Percentiles rank a stretch among this genome's conserved stretches.
Evolutionary conservation across 2,797 vertebrate genomes (phyloP).

Genomic region (Bryconaethiops microstoma): DNA sequence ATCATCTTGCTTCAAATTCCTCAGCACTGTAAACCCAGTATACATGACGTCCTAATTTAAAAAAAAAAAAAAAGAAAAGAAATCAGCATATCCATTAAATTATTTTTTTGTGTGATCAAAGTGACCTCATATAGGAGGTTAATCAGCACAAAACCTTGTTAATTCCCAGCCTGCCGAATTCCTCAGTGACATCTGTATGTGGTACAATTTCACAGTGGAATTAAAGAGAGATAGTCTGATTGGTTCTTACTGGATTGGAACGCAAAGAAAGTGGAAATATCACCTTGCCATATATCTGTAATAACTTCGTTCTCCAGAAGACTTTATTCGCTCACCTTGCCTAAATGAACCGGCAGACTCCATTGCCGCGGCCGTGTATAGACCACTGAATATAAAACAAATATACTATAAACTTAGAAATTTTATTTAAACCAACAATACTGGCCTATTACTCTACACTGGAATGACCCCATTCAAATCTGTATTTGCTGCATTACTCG

Average conservation of each 20-base stretch:
- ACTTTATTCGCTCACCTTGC: not conserved
- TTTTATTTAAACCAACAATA: not conserved
- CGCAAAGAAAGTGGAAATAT: not conserved
- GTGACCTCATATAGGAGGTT: conserved; percentile 26
- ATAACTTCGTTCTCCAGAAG: not conserved
- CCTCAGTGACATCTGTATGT: not conserved
- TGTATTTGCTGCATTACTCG: not conserved
- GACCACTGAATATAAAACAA: not conserved
- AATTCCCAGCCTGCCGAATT: not conserved
- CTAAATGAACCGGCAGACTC: not conserved
- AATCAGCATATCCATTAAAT: conserved; percentile 17
- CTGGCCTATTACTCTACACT: not conserved
- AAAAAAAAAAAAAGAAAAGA: not conserved
- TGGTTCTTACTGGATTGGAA: not conserved
- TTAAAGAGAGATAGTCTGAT: not conserved
- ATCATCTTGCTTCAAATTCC: conserved; percentile 21
- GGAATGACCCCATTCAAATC: not conserved
- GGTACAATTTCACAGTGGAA: not conserved
- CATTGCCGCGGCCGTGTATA: not conserved
- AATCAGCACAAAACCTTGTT: not conserved
- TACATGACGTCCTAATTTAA: conserved; percentile 1
- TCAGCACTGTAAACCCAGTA: conserved; percentile 20
- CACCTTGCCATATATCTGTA: not conserved
- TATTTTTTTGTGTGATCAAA: not conserved
- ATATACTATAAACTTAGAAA: not conserved